Base-by-base conservation (phyloP, 2,113 vertebrate species). In the Archocentrus centrarchus region DNA sequence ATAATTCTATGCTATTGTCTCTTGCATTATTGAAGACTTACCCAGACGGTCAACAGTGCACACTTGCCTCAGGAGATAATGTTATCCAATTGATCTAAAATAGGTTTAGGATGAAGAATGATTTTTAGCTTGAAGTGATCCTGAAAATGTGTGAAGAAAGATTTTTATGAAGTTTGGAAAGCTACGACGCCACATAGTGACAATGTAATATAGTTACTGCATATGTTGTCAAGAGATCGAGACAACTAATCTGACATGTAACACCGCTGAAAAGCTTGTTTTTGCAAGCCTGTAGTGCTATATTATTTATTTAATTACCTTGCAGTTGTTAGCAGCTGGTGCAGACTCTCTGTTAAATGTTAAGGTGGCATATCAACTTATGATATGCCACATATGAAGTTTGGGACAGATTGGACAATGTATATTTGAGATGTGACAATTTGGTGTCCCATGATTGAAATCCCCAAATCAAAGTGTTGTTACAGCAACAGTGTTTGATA, bases 11-110 rank as follows among this genome's bases (percentile, higher is more conserved):
- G 20, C 76, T 60, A 60, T 59, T 83, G 57, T 77, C 77, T 85
- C 62, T 66, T 90, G 15, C 68, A 80, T 81, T 90, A 86, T 86
- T 85, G 30, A 89, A 83, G 80, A 79, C 57, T 66, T 80, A 35
- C 44, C 77, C 68, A 81, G 41, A 77, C 83, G 66, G 59, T 50
- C 81, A 90, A 57, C n/a, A 13, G 41, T 64, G 75, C 53, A 61
- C 57, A 53, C 15, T 20, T 53, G 5, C 37, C 41, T 57, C 30
- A 75, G 57, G 59, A 76, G 44, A 44, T 32, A 41, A 22, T 10
- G 24, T 30, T 53, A 53, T 39, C 20, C n/a, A 53, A 27, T 35
- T 70, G 53, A 77, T 66, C 5, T 41, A 32, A 39, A 57, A 77
- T 27, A 60, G 59, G 17, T 59, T 77, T 7, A 44, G 37, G 55